phyloP scores from a whole-genome alignment of 2,888 invertebrate genomes.

The Scaptomyza parva region DNA sequence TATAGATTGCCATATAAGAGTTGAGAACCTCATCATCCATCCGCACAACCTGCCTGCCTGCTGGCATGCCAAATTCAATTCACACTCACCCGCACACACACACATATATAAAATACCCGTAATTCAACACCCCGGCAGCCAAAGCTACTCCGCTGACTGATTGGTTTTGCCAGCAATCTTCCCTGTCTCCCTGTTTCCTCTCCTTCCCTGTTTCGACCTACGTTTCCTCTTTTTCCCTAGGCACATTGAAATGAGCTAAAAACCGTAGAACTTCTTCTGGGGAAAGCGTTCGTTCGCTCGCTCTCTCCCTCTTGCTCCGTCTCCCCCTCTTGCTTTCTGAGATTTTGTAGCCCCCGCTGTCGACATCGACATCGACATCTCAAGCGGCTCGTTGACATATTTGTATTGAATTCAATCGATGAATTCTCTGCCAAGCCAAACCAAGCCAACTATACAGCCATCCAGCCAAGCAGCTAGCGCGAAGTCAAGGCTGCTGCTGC shows the following conservation, averaged over 20 bases:
- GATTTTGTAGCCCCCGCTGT: conserved; percentile 61
- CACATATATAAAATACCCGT: conserved; percentile 67
- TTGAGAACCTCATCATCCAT: conserved; percentile 1
- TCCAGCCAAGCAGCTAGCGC: too few species aligned
- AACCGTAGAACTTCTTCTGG: conserved; percentile 12
- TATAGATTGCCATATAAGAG: conserved; percentile 2
- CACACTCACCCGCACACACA: conserved; percentile 42
- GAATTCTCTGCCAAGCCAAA: conserved; percentile 70
- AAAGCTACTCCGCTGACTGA: conserved; percentile 77
- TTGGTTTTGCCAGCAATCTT: conserved; percentile 66
- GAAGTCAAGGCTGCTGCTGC: conserved; percentile 1
- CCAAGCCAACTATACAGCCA: too few species aligned
- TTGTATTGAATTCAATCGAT: conserved; percentile 81
- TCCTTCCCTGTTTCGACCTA: too few species aligned
- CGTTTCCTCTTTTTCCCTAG: conserved; percentile 41
- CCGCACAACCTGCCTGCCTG: background rate
- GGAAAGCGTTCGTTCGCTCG: conserved; percentile 1
- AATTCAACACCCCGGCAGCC: conserved; percentile 73
- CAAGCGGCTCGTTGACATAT: conserved; percentile 81
- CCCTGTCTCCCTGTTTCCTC: background rate
- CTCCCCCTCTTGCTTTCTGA: conserved; percentile 57
- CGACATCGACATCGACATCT: conserved; percentile 70
- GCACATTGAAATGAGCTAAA: conserved; percentile 75
- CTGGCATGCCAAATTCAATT: conserved; percentile 77
- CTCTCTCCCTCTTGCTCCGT: background rate